Conservation (phyloP, 2,113 vertebrate genomes). For the Lepisosteus osseus region DNA sequence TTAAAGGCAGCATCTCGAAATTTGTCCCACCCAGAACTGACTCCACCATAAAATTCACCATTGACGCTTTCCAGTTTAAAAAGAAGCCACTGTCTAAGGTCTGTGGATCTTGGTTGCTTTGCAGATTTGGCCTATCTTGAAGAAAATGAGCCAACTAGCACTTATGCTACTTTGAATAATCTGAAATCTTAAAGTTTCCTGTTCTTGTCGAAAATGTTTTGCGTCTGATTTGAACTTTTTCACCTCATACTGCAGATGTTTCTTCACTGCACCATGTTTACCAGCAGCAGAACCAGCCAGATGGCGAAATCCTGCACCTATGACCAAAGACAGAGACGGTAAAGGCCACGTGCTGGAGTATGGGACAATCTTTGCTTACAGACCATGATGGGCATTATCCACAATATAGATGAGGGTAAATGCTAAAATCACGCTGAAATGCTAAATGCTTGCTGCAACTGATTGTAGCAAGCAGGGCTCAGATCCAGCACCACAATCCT, state of each 20-base stretch:
- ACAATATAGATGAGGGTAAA: no score
- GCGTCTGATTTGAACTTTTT: neutral
- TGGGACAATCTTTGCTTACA: no score
- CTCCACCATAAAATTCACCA: neutral
- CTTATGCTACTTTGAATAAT: neutral
- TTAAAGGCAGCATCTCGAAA: neutral
- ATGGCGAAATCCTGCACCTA: neutral
- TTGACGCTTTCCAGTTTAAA: slow-evolving; percentile 3
- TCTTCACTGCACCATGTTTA: neutral
- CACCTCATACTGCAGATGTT: neutral
- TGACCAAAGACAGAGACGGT: neutral
- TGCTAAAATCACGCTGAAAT: no score
- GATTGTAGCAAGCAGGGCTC: no score
- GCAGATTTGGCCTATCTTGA: neutral
- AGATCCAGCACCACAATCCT: no score
- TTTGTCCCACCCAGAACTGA: neutral
- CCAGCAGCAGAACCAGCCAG: neutral
- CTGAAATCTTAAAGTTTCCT: neutral
- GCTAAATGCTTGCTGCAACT: no score
- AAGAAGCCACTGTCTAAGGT: neutral
- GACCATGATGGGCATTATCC: no score
- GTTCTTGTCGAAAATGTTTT: neutral
- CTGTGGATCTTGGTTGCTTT: neutral
- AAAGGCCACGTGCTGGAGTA: neutral
- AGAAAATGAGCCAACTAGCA: neutral